Base-by-base conservation (phyloP, 2,888 invertebrate genomes). In the Napeogenes sylphis region DNA sequence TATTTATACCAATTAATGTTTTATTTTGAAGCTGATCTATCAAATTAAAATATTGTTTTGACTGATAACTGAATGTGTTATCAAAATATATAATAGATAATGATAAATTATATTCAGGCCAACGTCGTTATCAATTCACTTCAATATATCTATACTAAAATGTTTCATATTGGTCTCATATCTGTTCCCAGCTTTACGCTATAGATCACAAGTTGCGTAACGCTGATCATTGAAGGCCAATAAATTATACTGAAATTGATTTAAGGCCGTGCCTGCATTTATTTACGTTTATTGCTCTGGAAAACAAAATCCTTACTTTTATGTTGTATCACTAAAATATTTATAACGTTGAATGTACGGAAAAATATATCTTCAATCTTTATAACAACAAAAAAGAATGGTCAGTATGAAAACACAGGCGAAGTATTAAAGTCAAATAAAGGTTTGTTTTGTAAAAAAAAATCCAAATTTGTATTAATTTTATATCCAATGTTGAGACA, bases 231-330 rank as follows among this genome's bases (percentile, higher is more conserved):
- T 51, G 51, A 51, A 30, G 12, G 51, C 51, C 51, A 51, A 51
- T 51, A 30, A 51, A 51, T 51, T 30, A 4, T 10, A 51, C 51
- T 51, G 51, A 51, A 51, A 51, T 51, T 51, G 51, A 51, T 51
- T 51, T 51, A 51, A 51, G 5, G 21, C 51, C 30, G 10, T 42
- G 51, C 51, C 30, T 51, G 51, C 51, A 51, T 51, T 51, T 51
- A 51, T 51, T 51, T 51, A 51, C 30, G 8, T 51, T 51, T 51
- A 51, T n/a, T 10, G 30, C 51, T 30, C 6, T 30, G 30, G 6
- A 30, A 30, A 51, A 51, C 30, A 30, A 21, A 51, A 47, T 47
- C 4, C 47, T 47, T 3, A 51, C 30, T 51, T 30, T 51, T 51
- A 30, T 51, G 30, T 30, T n/a, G 42, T 42, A 10, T 12, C 51